Conservation (phyloP, 2,113 vertebrate species). For the Lophotis ruficrista region DNA sequence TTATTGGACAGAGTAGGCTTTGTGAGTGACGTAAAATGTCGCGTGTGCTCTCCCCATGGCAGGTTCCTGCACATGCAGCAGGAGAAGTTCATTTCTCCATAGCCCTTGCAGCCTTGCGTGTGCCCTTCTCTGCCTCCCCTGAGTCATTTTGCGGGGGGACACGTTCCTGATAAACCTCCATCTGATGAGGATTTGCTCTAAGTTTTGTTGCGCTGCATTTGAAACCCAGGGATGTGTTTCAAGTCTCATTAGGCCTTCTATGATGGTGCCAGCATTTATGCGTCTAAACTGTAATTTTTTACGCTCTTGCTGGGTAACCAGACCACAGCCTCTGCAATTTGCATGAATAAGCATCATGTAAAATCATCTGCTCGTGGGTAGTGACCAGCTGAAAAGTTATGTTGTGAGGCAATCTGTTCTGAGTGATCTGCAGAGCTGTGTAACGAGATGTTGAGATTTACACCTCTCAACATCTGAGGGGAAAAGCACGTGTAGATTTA, state of each 20-base stretch:
- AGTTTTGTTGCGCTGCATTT: background rate
- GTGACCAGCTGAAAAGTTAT: slow-evolving; percentile 46
- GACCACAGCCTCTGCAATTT: slow-evolving; percentile 54
- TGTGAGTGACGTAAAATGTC: slow-evolving; percentile 68
- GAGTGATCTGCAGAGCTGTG: slow-evolving; percentile 20
- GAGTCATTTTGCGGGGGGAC: background rate
- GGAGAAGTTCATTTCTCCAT: slow-evolving; percentile 46
- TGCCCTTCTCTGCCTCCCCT: background rate
- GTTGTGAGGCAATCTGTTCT: slow-evolving; percentile 29
- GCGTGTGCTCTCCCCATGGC: slow-evolving; percentile 62
- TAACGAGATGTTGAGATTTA: slow-evolving; percentile 55
- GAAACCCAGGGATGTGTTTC: slow-evolving; percentile 28
- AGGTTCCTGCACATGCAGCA: slow-evolving; percentile 58
- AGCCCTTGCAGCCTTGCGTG: background rate
- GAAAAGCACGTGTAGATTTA: background rate
- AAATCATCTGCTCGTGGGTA: slow-evolving; percentile 37
- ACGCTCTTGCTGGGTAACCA: slow-evolving; percentile 30
- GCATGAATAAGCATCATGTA: slow-evolving; percentile 69
- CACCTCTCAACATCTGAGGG: background rate
- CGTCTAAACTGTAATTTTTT: slow-evolving; percentile 57
- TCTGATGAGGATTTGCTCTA: background rate
- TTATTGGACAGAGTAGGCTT: slow-evolving; percentile 68
- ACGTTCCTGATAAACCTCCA: background rate
- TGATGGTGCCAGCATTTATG: slow-evolving; percentile 15
- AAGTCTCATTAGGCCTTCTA: slow-evolving; percentile 1